These are phyloP conservation scores for Pseudorasbora parva DNA, from an alignment of 2,113 vertebrate genomes.

Conservation along the genomic window DNA sequence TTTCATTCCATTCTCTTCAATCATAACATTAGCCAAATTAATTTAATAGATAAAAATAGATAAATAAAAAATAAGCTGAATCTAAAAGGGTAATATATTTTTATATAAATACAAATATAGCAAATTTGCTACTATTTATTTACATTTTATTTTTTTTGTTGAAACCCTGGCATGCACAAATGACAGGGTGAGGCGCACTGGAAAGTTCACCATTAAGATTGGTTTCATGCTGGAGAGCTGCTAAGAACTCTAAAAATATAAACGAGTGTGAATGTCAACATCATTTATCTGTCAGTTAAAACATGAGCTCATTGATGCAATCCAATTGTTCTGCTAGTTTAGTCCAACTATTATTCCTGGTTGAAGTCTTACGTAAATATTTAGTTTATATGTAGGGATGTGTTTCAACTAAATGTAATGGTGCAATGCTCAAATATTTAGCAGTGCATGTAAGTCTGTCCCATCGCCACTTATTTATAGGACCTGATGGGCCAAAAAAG, in stretches of 20 bases:
- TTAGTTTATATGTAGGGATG: background rate
- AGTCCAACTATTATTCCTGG: background rate
- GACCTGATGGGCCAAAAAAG: background rate
- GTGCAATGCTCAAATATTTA: slow-evolving; percentile 4
- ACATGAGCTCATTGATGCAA: slow-evolving; percentile 13
- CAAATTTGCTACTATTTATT: background rate
- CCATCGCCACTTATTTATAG: slow-evolving; percentile 8
- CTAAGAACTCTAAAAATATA: slow-evolving; percentile 23
- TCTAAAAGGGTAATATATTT: background rate
- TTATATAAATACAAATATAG: background rate
- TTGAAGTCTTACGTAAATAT: slow-evolving; percentile 2
- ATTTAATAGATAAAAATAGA: background rate
- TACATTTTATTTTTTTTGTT: background rate
- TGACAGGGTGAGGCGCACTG: background rate
- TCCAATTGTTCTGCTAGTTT: background rate
- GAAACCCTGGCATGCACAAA: background rate
- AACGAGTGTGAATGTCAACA: slow-evolving; percentile 12
- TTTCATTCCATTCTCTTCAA: background rate
- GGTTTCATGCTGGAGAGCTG: background rate
- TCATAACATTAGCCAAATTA: background rate
- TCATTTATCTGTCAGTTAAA: slow-evolving; percentile 25
- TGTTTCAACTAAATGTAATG: slow-evolving; percentile 8
- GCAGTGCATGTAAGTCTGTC: background rate
- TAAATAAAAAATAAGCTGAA: background rate
- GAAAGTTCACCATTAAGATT: background rate